Evolutionary conservation across 64 coral and sea anemone species (phyloP).

Genomic region (Montipora sp.): DNA sequence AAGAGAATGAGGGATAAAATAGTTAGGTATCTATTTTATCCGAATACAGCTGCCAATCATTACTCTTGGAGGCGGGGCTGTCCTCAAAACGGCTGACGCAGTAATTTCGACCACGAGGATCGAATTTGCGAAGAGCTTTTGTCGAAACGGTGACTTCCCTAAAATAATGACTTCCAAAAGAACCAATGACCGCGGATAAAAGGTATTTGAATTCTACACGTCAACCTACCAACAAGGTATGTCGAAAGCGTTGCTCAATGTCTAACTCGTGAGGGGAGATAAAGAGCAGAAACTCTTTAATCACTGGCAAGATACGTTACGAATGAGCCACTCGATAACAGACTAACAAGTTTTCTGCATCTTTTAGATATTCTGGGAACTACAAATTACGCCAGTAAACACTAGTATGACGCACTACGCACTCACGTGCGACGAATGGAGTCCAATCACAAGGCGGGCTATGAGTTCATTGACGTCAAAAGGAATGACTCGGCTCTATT

Average conservation of each 20-base stretch:
- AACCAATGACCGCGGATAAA: neutral
- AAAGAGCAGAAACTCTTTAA: neutral
- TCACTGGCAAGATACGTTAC: neutral
- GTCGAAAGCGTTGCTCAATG: neutral
- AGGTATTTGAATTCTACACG: neutral
- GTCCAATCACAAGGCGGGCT: constrained; percentile 4
- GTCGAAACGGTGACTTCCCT: neutral
- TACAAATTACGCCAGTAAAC: constrained; percentile 43
- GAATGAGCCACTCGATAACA: constrained; percentile 4
- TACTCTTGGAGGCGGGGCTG: neutral
- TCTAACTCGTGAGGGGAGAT: neutral
- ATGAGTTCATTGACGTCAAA: constrained; percentile 17
- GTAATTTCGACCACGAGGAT: constrained; percentile 31
- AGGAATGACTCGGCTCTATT: constrained; percentile 45
- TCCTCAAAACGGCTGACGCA: constrained; percentile 22
- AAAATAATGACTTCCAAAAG: neutral
- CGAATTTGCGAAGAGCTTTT: neutral
- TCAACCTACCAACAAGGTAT: neutral
- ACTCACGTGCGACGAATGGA: constrained; percentile 11
- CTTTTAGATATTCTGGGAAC: constrained; percentile 7
- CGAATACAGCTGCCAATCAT: constrained; percentile 11
- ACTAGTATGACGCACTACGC: constrained; percentile 3
- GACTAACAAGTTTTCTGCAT: constrained; percentile 11
- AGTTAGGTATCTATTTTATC: neutral
- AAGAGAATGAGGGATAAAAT: neutral